Base-by-base conservation (phyloP, 1,140 invertebrate species). In the Eriocheir sinensis region DNA sequence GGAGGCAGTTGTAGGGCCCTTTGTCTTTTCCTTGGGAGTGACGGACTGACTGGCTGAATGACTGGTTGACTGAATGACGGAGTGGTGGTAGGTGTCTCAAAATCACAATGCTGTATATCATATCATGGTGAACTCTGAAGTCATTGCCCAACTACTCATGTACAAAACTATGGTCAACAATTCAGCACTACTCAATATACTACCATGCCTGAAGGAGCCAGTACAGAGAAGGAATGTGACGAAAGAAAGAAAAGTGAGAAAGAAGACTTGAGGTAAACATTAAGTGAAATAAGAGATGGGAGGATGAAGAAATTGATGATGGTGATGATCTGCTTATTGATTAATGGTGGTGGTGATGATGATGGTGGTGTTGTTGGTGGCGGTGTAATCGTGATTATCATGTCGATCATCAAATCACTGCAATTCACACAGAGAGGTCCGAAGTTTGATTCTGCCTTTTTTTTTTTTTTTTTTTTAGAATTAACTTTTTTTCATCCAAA, bases 171-270 rank as follows among this genome's bases (percentile, higher is more conserved):
- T 81, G 30, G 41, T 91, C 44, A 92, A 81, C 79, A 92, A 72
- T 40, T 88, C 38, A 88, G 85, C 92, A 93, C 92, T 93, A 93
- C 92, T 93, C n/a, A n/a, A n/a, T 36, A 89, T 93, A 89, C 92
- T 93, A 93, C 92, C 92, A 93, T 93, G 92, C 92, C 92, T 93
- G 85, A 85, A 92, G 85, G 34, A 85, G 30, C 91, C 83, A 92
- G 17, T 17, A 41, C 12, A 41, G 30, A 81, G 30, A 41, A 21
- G 30, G 34, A 27, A 32, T 36, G 36, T 12, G 38, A 85, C 17
- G 81, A 34, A 41, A 32, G n/a, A 6, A 36, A 9, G 38, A 30
- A 12, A 15, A 41, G 81, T 17, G 34, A 41, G 81, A 41, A 21
- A 85, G 38, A 41, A 41, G 8, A 38, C 17, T 9, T 38, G 81